A percentile compares a stretch with the other conserved stretches of the same genome.
Conservation (phyloP, 2,888 invertebrate species). For the Tromatobia lineatoria region DNA sequence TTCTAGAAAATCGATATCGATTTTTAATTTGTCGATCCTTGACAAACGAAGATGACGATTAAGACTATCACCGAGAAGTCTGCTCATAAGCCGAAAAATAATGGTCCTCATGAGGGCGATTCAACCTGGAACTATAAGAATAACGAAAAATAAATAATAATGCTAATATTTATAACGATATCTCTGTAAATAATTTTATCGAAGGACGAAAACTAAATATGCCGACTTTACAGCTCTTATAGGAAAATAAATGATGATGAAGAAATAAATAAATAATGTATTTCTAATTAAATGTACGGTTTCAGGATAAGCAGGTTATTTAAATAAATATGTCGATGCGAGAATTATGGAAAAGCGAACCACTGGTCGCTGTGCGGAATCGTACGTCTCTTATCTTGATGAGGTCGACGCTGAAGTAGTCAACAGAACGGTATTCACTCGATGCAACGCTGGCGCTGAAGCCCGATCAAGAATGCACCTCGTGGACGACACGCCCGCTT, state of each 20-base stretch:
- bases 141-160: neutral
- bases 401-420: neutral
- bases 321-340: constrained; percentile 45
- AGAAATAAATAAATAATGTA: constrained; percentile 24
- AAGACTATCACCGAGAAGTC: neutral
- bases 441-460: neutral
- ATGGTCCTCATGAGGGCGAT: neutral
- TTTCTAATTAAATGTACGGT: constrained; percentile 55
- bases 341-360: constrained; percentile 25
- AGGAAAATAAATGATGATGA: constrained; percentile 18
- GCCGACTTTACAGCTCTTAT: constrained; percentile 43
- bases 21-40: constrained; percentile 12
- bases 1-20: too few relatives aligned
- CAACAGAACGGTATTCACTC: neutral
- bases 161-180: constrained; percentile 2
- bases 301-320: constrained; percentile 56
- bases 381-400: constrained; percentile 5
- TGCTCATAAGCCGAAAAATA: neutral
- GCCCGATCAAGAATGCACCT: constrained; percentile 10
- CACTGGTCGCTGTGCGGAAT: constrained; percentile 23
- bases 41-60: neutral
- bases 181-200: constrained; percentile 57
- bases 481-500: constrained; percentile 70
- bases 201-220: constrained; percentile 40
- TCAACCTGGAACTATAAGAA: neutral